Evolutionary conservation across 2,113 vertebrate genomes (phyloP).

Genomic region (Lophochroa leadbeateri): DNA sequence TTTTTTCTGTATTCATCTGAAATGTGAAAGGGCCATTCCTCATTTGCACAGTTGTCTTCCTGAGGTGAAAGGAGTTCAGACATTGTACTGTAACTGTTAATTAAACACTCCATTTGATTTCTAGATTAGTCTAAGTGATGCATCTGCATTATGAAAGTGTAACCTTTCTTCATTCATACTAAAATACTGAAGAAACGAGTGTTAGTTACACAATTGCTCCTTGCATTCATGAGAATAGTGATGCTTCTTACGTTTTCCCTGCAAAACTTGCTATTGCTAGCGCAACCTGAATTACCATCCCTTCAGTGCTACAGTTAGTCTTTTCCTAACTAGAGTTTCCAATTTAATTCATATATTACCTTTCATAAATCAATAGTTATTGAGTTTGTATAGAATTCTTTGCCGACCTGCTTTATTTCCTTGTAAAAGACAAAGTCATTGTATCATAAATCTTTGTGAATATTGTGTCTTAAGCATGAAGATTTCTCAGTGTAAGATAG

Average conservation of each 20-base stretch:
- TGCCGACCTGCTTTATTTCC: conserved; percentile 41
- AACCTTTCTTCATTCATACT: conserved; percentile 52
- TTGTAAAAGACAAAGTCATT: conserved; percentile 16
- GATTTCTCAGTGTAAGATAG: neutral
- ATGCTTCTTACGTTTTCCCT: neutral
- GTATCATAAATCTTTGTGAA: conserved; percentile 33
- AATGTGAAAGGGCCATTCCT: conserved; percentile 38
- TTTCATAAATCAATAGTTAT: conserved; percentile 8
- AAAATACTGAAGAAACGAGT: neutral
- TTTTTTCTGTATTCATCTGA: conserved; percentile 6
- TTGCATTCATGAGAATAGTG: neutral
- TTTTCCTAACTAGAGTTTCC: conserved; percentile 8
- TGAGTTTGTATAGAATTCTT: conserved; percentile 8
- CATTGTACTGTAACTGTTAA: conserved; percentile 54
- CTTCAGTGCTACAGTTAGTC: conserved; percentile 16
- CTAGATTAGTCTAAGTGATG: conserved; percentile 33
- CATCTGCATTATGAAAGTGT: conserved; percentile 39
- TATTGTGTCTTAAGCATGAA: neutral
- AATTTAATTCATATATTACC: conserved; percentile 1
- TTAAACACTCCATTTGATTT: conserved; percentile 66
- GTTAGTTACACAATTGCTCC: neutral
- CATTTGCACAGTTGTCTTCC: conserved; percentile 42
- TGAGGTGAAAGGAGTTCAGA: conserved; percentile 47
- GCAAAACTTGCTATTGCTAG: neutral
- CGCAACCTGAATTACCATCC: neutral